A percentile compares a stretch with the other conserved stretches of the same genome.
Conservation (phyloP, 2,888 invertebrate genomes). For the Elysia crispata region DNA sequence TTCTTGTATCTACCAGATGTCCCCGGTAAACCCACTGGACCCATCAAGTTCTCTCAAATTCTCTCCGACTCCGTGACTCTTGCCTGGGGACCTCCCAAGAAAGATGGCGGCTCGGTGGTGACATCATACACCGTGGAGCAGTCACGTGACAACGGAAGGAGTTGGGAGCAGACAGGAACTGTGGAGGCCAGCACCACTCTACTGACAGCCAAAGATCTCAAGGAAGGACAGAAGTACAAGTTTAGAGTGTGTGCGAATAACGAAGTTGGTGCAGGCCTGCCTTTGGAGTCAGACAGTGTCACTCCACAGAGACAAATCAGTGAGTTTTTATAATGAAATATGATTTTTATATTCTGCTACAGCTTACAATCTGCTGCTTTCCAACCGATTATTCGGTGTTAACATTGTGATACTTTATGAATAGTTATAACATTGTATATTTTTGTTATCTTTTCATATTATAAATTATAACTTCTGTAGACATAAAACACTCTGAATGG, state of each 20-base stretch:
- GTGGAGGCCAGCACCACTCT: constrained; percentile 69
- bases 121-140: constrained; percentile 73
- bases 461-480: no score
- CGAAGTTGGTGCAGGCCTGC: constrained; percentile 71
- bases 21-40: constrained; percentile 71
- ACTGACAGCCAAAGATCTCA: constrained; percentile 66
- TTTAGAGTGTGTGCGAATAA: constrained; percentile 76
- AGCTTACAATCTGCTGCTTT: no score
- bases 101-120: constrained; percentile 76
- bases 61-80: constrained; percentile 74
- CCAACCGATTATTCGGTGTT: no score
- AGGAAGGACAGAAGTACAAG: constrained; percentile 69
- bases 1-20: constrained; percentile 36
- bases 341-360: no score
- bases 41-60: constrained; percentile 72
- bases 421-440: no score
- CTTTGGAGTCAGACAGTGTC: constrained; percentile 87
- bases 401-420: no score
- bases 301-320: constrained; percentile 87
- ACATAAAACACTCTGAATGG: no score
- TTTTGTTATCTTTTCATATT: no score
- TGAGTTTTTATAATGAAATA: constrained; percentile 78
- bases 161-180: constrained; percentile 68
- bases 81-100: constrained; percentile 76
- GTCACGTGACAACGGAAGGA: constrained; percentile 66